Base-by-base conservation (phyloP, 2,113 vertebrate genomes). In the Pongo pygmaeus region DNA sequence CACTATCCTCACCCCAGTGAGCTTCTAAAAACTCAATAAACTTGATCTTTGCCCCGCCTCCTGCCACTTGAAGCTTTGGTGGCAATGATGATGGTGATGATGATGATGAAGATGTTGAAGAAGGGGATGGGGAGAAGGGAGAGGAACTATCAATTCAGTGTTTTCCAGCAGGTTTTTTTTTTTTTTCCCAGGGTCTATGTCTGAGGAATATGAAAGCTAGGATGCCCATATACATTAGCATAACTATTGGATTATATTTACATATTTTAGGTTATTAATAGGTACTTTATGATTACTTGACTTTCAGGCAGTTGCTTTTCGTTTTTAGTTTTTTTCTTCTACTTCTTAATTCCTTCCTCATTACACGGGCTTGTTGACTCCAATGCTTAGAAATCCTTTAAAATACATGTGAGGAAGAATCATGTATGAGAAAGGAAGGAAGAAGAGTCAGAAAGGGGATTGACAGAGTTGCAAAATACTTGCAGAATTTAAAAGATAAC, bases 401-500 rank as follows among this genome's bases (percentile, higher is more conserved):
- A 67, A 88, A 86, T 38, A 43, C 52, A 86, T 6, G 30, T 25
- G 46, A 72, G 69, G 61, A 84, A 59, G 9, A 70, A 64, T 67
- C n/a, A 43, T 55, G 67, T 23, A 88, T 77, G 86, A 80, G 77
- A 92, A 64, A 61, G 23, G 25, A 93, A 8, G 75, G 48, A 93
- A 61, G 78, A 90, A 92, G 48, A 89, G 55, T 74, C 52, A 17
- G 67, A 70, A 59, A 64, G 72, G 38, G 57, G 30, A 40, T 7
- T 17, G 52, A 89, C 16, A 77, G 43, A 84, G 10, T 32, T 74
- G 75, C n/a, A 92, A 74, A 85, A 80, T 48, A 81, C 50, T 91
- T 61, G 61, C 40, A 93, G 64, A 96, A 86, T 89, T 96, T 93
- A 83, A 95, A 94, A 94, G 72, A 89, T 59, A 87, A 92, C 52